phyloP scores from a whole-genome alignment of 2,888 invertebrate species.

The Tricholauxania praeusta region DNA sequence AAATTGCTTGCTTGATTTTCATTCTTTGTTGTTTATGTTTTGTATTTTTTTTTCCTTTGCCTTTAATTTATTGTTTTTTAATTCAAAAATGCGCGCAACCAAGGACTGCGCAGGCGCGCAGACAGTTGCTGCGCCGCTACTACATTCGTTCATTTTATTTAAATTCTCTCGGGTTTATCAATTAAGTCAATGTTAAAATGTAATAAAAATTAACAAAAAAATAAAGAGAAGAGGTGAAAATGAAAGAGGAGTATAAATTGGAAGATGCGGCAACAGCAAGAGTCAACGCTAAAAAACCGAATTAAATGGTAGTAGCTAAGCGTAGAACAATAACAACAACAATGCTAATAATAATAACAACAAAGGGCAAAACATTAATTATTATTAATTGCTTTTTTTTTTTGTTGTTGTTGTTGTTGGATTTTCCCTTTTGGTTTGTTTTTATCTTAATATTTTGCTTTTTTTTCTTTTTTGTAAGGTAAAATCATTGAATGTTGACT shows the following conservation, averaged over 20 bases:
- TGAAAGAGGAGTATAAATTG: neutral
- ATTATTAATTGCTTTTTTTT: constrained; percentile 58
- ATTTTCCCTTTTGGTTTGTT: constrained; percentile 10
- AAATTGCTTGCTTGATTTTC: neutral
- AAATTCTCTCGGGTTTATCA: constrained; percentile 47
- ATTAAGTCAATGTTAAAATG: constrained; percentile 59
- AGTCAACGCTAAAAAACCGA: constrained; percentile 50
- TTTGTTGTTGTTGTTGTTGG: constrained; percentile 44
- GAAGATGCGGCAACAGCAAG: constrained; percentile 38
- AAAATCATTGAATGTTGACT: neutral
- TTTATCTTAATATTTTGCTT: constrained; percentile 16
- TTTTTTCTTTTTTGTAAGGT: constrained; percentile 17
- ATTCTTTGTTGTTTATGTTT: constrained; percentile 3
- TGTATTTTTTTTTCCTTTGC: neutral
- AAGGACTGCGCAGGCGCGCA: constrained; percentile 20
- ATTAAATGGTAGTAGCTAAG: constrained; percentile 49
- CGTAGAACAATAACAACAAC: constrained; percentile 39
- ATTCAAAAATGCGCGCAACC: neutral
- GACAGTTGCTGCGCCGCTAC: neutral
- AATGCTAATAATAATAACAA: constrained; percentile 48
- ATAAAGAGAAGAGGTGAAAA: constrained; percentile 5
- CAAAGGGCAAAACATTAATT: constrained; percentile 60
- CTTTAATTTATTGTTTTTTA: neutral
- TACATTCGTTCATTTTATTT: constrained; percentile 15
- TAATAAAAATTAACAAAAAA: constrained; percentile 45